These are phyloP conservation scores for Etia nguti DNA, from an alignment of 2,113 vertebrate genomes.

Conservation along the genomic window DNA sequence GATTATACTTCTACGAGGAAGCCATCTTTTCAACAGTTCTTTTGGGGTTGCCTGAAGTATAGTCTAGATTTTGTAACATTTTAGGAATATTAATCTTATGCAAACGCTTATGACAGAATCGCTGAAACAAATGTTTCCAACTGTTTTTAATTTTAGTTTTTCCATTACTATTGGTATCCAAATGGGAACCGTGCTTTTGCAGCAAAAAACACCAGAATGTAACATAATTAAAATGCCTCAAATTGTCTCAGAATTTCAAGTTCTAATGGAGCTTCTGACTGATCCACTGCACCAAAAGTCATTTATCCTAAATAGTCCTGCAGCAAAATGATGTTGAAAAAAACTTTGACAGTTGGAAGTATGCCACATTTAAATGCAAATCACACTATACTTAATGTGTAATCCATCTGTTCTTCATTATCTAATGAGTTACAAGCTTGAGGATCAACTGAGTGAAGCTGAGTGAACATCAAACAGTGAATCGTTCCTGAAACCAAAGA, in stretches of 20 bases:
- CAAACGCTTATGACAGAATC: neutral
- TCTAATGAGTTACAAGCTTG: slow-evolving; percentile 30
- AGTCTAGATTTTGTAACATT: neutral
- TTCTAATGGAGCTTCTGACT: neutral
- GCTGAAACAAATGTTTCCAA: neutral
- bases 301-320: neutral
- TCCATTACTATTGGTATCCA: neutral
- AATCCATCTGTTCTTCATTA: neutral
- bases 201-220: neutral
- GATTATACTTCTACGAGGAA: neutral
- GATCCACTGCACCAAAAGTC: neutral
- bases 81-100: neutral
- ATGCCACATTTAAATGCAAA: slow-evolving; percentile 44
- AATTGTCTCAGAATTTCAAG: neutral
- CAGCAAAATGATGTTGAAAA: slow-evolving; percentile 17
- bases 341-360: neutral
- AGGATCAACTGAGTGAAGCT: neutral
- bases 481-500: slow-evolving; percentile 7
- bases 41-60: neutral
- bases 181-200: neutral
- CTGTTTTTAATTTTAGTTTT: neutral
- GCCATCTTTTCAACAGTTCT: no score
- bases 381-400: slow-evolving; percentile 7
- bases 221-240: neutral
- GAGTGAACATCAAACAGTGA: slow-evolving; percentile 5